These are phyloP conservation scores for Cariama cristata DNA, from an alignment of 2,113 vertebrate species.

Conservation along the genomic window DNA sequence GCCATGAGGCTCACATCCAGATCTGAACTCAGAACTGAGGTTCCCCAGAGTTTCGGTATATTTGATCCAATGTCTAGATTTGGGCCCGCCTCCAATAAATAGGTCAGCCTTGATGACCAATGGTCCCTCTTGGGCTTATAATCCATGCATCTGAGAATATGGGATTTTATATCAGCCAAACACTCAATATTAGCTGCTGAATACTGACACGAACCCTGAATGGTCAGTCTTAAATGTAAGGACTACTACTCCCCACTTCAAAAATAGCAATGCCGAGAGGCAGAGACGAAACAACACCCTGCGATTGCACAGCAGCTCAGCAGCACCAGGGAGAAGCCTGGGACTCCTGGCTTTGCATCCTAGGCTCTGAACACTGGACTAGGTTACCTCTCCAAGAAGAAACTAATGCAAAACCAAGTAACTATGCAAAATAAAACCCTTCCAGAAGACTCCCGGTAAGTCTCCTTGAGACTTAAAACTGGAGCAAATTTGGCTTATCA, in stretches of 20 bases:
- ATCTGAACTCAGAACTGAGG: neutral
- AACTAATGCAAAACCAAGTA: neutral
- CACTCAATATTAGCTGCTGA: neutral
- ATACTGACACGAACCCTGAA: neutral
- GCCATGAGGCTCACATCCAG: neutral
- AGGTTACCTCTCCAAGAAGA: neutral
- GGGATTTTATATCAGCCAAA: neutral
- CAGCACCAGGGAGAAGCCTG: neutral
- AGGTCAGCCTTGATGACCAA: neutral
- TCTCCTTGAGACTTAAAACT: neutral
- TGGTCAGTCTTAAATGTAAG: neutral
- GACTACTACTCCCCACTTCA: neutral
- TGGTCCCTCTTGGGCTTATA: neutral
- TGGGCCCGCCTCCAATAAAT: neutral
- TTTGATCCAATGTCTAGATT: neutral
- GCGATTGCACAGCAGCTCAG: neutral
- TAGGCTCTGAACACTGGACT: neutral
- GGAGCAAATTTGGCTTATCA: neutral
- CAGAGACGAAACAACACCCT: neutral
- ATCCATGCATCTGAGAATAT: neutral
- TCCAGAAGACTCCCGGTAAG: neutral
- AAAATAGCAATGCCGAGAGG: neutral
- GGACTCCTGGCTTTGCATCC: neutral
- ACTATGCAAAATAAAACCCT: neutral
- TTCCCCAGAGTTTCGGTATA: neutral